Base-by-base conservation (phyloP, 2,797 vertebrate species). In the Kryptopterus vitreolus region DNA sequence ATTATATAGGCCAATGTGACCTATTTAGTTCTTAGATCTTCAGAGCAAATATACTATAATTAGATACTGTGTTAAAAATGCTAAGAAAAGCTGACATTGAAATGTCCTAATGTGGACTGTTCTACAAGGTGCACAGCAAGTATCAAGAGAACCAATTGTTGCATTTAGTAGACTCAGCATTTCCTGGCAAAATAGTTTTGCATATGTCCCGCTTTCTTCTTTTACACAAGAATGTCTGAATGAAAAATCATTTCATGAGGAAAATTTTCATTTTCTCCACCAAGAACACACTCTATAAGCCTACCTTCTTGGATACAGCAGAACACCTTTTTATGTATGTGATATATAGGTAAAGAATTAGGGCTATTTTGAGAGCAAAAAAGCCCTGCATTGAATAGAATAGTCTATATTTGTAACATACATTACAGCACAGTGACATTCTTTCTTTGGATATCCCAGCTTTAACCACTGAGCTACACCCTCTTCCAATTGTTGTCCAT, bases 171-270 rank as follows among this genome's bases (percentile, higher is more conserved):
- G 4, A 58, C 68, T 79, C 78, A 79, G 31, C 61, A 63, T 63
- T 63, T 63, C 31, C 29, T 62, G 6, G 12, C 29, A 62, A 62
- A 33, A 16, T 11, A 10, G 31, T 35, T 63, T 63, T 63, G 61
- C 16, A 9, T 33, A 35, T 35, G 61, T 38, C 18, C 31, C 10
- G 68, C 26, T 79, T 78, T 71, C 43, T 35, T 22, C 12, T 57
- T 62, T 71, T 71, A 29, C 43, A 79, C 43, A 46, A 66, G 33
- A 59, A 71, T 16, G 68, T 50, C 55, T 18, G 22, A 35, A 48
- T 71, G 62, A 79, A 71, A 79, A 71, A 79, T 72, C 52, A 68
- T 72, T 72, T 78, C 50, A 31, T 77, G 81, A 66, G 46, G 72
- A 58, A 9, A 63, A 77, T 31, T 10, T 10, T 7, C 6, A 82